Evolutionary conservation across 2,113 vertebrate genomes (phyloP).

Genomic region (Maccullochella peelii): DNA sequence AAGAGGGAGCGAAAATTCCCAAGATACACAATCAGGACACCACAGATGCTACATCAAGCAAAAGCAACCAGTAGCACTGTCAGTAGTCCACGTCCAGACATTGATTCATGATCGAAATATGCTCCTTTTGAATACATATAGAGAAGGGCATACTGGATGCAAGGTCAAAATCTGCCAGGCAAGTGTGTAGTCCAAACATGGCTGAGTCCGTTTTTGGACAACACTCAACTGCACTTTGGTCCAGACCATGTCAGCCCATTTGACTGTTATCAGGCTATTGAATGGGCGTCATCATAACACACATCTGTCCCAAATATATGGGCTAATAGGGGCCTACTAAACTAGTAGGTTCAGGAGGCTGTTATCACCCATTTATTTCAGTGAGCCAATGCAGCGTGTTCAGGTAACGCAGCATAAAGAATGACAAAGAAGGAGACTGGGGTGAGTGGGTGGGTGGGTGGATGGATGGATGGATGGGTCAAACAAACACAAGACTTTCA

Average conservation of each 20-base stretch:
- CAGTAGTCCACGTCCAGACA: not conserved
- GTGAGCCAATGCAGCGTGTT: no score
- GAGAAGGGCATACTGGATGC: conserved; percentile 4
- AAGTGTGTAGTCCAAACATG: not conserved
- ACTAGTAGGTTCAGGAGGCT: no score
- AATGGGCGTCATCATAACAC: no score
- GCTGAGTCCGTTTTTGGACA: not conserved
- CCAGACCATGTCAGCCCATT: not conserved
- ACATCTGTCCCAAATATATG: no score
- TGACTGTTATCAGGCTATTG: no score
- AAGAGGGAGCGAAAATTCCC: not conserved
- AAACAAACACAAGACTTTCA: no score
- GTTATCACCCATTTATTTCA: no score
- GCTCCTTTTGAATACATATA: not conserved
- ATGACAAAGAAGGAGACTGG: no score
- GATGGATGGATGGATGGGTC: no score
- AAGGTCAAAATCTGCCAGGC: not conserved
- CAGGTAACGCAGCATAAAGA: no score
- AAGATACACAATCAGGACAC: not conserved
- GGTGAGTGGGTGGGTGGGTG: no score
- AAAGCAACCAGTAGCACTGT: not conserved
- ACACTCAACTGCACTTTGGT: not conserved
- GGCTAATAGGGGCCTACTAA: no score
- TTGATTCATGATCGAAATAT: not conserved
- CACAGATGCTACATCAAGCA: not conserved